Base-by-base conservation (phyloP, 1,140 invertebrate genomes). In the Dreissena rostriformis region DNA sequence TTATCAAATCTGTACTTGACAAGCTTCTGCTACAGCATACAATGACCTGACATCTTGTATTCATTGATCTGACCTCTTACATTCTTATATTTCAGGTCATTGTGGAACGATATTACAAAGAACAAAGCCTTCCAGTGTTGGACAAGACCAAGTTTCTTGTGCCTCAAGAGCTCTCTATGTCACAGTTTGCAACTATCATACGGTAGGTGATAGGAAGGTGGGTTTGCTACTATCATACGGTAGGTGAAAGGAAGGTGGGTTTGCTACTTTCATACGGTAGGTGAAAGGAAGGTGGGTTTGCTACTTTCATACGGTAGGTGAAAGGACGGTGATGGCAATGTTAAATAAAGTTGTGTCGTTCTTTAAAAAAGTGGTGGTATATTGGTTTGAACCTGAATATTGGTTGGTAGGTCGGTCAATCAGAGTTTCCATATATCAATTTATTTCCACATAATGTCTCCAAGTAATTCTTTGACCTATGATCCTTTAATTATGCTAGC, bases 61-160 rank as follows among this genome's bases (percentile, higher is more conserved):
- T 39, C 39, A 39, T 39, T 39, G 39, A 39, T 8, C 39, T 39
- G 39, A 5, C 39, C 39, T 39, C 39, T 39, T 39, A 8, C 8
- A 39, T 39, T 39, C 39, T 39, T 39, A 8, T 39, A 39, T 39
- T 87, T 14, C 93, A 95, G 88, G 94, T 96, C 28, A 95, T 96
- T 70, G 96, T 96, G 78, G 95, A 96, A 88, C 89, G 95, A 78
- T 96, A 94, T 88, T 91, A 94, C 84, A 94, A 95, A 77, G 95
- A 96, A 91, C 95, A 95, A 82, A 93, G 94, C 82, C 90, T 96
- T 39, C 96, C 96, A n/a, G 87, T 95, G 8, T 88, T 96, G 82
- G 95, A 96, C 87, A 95, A 95, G 90, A 95, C 95, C 77, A 96
- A 96, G 92, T 96, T 95, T 91, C 91, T 96, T 72, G 95, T 96